Base-by-base conservation (phyloP, 1,140 invertebrate species). In the Ostrea edulis region DNA sequence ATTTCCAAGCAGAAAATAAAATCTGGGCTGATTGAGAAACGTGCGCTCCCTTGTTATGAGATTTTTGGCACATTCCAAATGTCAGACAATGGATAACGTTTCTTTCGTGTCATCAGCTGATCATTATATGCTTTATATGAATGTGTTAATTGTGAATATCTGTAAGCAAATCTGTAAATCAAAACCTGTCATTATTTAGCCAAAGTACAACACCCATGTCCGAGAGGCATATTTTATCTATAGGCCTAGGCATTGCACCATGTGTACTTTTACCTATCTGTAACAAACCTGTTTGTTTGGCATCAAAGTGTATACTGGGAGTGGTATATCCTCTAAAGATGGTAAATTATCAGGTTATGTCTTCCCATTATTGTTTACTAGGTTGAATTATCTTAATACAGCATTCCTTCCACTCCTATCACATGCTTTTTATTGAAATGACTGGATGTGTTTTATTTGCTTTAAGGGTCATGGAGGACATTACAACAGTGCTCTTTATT, bases 261-360 rank as follows among this genome's bases (percentile, higher is more conserved):
- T 62, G 55, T 62, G 55, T 20, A 62, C 55, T 62, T 62, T 62
- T 62, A 62, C 20, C 55, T 62, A 62, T 62, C 2, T 25, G 9
- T 77, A 77, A 77, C 68, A 77, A 77, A 77, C 68, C 35, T 77
- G 68, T 44, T 77, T 77, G 68, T 77, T 35, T 22, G 68, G 25
- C 25, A 77, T 77, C 29, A 35, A 29, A 77, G 11, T 77, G 25
- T 25, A 77, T 25, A 77, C 5, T 8, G 35, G 68, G 68, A 77
- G 68, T 77, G 68, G 25, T 12, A 77, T 77, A 77, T 77, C 14
- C 17, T 62, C 17, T 62, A 20, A 77, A 29, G 9, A 77, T 29
- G 9, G 12, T 9, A 14, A 35, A 35, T 29, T 29, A 25, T 14
- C 68, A 8, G 9, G 68, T 25, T 35, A 29, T 25, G 29, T 14